Base-by-base conservation (phyloP, 2,797 vertebrate species). In the Diglossa cyanea region DNA sequence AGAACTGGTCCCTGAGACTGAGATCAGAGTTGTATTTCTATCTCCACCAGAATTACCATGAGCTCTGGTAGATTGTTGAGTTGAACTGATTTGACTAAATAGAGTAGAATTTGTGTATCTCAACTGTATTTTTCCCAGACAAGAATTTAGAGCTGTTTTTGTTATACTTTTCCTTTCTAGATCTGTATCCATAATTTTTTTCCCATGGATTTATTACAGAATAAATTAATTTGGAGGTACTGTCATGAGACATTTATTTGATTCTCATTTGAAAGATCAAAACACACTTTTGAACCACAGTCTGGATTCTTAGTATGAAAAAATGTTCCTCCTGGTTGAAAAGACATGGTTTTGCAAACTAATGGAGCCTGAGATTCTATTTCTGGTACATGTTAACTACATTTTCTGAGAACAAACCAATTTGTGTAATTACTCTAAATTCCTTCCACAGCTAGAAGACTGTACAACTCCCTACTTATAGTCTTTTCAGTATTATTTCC, bases 261-360 rank as follows among this genome's bases (percentile, higher is more conserved):
- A 86, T 84, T 86, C 62, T 90, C 24, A 70, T 86, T 93, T 65
- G 61, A 47, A 96, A 84, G 79, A 93, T 84, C 90, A 94, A 88
- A 94, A 81, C 66, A 74, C 31, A 51, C 17, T 94, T 94, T 91
- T 66, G 30, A 91, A 39, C n/a, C 23, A 33, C 20, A 51, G 33
- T 51, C 70, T 71, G 70, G 47, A 70, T 86, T 83, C 60, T 75
- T 86, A 81, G 31, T 50, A 13, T 25, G 42, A 88, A 94, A 93
- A 94, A 78, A 61, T 47, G 42, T 74, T 91, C 37, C 20, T 71
- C 9, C 82, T 94, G n/a, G 47, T 90, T 90, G 83, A 45, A 77
- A 78, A 91, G 67, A 63, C 54, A n/a, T 45, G 26, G 18, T 77
- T 91, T 91, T 86, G 23, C 50, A 81, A 82, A 86, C 25, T 74